Evolutionary conservation across 2,888 invertebrate species (phyloP), one percentile per base, ranked within the genome.

Genomic region (Meteorus cinctellus): DNA sequence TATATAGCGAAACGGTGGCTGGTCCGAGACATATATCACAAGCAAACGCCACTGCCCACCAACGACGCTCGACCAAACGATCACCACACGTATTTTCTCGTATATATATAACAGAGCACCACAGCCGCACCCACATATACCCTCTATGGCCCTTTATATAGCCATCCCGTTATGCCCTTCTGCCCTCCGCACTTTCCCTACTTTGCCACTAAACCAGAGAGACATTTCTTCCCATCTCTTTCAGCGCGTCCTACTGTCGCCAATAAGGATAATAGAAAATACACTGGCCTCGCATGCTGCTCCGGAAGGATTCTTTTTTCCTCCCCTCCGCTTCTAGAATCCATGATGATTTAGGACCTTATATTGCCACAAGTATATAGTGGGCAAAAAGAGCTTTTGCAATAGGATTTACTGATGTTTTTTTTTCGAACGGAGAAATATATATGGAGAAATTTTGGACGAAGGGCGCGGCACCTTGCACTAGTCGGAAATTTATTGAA

Each of bases 41-140:
- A 68, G 65, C 68, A 55, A 75, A 79, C 82, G 79, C 82, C 81
- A 77, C 84, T 84, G 83, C 81, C 83, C 82, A 83, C 81, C 80
- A 36, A 65, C 65, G 29, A 63, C 66, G 65, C 59, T 66, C 77
- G 74, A 72, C 77, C 75, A 63, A 80, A 76, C 75, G 60, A 76
- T 75, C 68, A 71, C 65, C 51, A 78, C 75, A 78, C 81, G 55
- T 55, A 55, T 55, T 55, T 55, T 55, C 55, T 19, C 19, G 1
- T 19, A 19, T 55, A 55, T 24, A 55, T 77, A 80, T 70, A 77
- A 74, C 77, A 76, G 66, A 73, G 66, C 66, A 24, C 63, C 51
- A 67, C 74, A 74, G 76, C 62, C 72, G 72, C 34, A 78, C 73
- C 74, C 77, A 63, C 69, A 34, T 76, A 76, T 62, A 67, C 72